Percentiles rank a stretch among this genome's conserved stretches.
These are phyloP conservation scores for Podarcis raffonei DNA, from an alignment of 2,113 vertebrate species.

Conservation along the genomic window DNA sequence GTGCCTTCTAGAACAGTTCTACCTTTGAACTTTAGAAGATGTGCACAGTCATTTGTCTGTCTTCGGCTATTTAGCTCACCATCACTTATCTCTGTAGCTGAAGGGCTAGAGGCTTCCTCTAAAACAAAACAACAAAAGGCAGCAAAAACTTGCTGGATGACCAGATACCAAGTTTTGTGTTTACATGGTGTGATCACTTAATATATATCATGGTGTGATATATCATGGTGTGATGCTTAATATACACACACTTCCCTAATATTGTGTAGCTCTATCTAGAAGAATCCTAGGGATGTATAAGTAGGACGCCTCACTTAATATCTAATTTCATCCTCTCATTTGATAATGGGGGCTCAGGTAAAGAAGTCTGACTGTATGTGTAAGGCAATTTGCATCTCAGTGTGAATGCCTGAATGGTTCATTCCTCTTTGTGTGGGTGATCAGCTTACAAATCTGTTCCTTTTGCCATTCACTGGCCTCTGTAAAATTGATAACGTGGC, in stretches of 20 bases:
- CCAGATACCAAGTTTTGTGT: not conserved
- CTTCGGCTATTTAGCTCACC: too few species aligned
- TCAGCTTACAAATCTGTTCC: not conserved
- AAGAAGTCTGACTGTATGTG: not conserved
- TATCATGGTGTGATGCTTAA: not conserved
- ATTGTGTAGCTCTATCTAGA: not conserved
- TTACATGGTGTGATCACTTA: not conserved
- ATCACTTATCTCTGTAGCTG: not conserved
- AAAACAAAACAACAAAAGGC: not conserved
- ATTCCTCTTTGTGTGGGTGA: not conserved
- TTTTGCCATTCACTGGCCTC: not conserved
- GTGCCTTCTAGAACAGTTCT: not conserved
- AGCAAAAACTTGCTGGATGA: not conserved
- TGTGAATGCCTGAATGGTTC: not conserved
- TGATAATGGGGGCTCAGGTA: not conserved
- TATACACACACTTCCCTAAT: not conserved
- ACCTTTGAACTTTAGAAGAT: not conserved
- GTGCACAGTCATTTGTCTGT: not conserved
- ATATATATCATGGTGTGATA: too few species aligned
- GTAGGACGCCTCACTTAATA: not conserved
- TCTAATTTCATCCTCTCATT: not conserved
- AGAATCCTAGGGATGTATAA: not conserved
- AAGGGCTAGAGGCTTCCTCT: not conserved
- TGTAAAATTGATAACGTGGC: not conserved
- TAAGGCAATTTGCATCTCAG: not conserved